A percentile compares a stretch with the other conserved stretches of the same genome.
These are phyloP conservation scores for Spodoptera exigua DNA, from an alignment of 2,888 invertebrate species.

Conservation along the genomic window DNA sequence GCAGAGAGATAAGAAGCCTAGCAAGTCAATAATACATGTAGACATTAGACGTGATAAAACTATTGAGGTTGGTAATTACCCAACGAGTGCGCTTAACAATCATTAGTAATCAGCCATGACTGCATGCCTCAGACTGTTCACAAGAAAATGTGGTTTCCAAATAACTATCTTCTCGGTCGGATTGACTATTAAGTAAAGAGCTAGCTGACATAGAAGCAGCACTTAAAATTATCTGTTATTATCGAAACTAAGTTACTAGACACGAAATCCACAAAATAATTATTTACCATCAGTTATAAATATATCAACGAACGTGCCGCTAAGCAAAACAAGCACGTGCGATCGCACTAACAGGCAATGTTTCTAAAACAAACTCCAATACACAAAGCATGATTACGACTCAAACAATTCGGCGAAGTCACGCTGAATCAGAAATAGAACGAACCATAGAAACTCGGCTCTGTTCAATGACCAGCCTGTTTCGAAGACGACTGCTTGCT, in stretches of 20 bases:
- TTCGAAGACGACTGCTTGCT: conserved; percentile 6
- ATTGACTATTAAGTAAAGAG: background rate
- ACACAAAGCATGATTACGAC: conserved; percentile 71
- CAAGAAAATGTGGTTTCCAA: conserved; percentile 8
- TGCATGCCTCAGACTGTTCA: conserved; percentile 23
- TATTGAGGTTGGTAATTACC: conserved; percentile 72
- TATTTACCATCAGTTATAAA: conserved; percentile 66
- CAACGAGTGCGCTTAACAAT: conserved; percentile 52
- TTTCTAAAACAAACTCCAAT: conserved; percentile 83
- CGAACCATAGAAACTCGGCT: conserved; percentile 42
- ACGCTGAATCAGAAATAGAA: conserved; percentile 65
- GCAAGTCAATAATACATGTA: conserved; percentile 67
- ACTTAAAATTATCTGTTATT: background rate
- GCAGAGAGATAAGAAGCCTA: conserved; percentile 62
- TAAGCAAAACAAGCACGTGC: conserved; percentile 85
- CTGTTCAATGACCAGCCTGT: conserved; percentile 32
- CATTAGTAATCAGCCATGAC: conserved; percentile 49
- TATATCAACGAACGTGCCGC: conserved; percentile 70
- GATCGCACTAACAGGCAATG: conserved; percentile 74
- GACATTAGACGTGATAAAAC: conserved; percentile 74
- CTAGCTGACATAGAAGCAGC: too few species aligned
- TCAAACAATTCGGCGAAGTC: conserved; percentile 67
- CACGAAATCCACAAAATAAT: conserved; percentile 54
- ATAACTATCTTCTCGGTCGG: conserved; percentile 5
- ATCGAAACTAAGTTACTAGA: background rate